These are phyloP conservation scores for Naso thynnoides DNA, from an alignment of 2,797 vertebrate genomes.

Conservation along the genomic window DNA sequence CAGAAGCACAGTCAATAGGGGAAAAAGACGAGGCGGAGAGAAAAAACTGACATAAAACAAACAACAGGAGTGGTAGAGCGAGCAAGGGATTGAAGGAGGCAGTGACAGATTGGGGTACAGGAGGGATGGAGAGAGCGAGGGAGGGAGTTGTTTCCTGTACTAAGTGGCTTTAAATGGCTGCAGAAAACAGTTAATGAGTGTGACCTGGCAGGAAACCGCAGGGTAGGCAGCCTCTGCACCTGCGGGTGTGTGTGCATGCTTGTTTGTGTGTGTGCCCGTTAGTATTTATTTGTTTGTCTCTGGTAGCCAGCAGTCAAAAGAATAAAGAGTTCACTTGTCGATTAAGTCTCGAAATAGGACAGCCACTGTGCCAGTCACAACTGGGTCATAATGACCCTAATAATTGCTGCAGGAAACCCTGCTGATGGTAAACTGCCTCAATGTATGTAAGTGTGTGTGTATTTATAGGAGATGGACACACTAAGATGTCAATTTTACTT, in stretches of 20 bases:
- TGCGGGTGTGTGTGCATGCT: slow-evolving; percentile 17
- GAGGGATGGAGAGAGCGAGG: slow-evolving; percentile 4
- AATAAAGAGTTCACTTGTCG: slow-evolving; percentile 61
- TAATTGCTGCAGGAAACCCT: slow-evolving; percentile 56
- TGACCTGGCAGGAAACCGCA: slow-evolving; percentile 57
- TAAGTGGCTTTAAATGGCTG: slow-evolving; percentile 68
- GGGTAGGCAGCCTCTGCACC: slow-evolving; percentile 37
- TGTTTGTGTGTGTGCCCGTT: slow-evolving; percentile 1
- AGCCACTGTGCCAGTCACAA: slow-evolving; percentile 43
- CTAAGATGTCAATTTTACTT: slow-evolving; percentile 52
- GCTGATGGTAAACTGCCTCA: slow-evolving; percentile 16
- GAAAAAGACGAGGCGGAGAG: slow-evolving; percentile 4
- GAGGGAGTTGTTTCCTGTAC: slow-evolving; percentile 32
- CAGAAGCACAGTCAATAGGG: slow-evolving; percentile 38
- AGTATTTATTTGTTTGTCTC: slow-evolving; percentile 58
- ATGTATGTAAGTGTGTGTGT: slow-evolving; percentile 3
- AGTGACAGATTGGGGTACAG: slow-evolving; percentile 14
- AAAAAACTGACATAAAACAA: slow-evolving; percentile 44
- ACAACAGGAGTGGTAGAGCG: slow-evolving; percentile 24
- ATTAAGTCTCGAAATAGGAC: slow-evolving; percentile 50
- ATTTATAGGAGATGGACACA: slow-evolving; percentile 31
- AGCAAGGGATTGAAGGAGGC: slow-evolving; percentile 7
- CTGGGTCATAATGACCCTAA: slow-evolving; percentile 50
- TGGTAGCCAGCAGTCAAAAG: slow-evolving; percentile 44
- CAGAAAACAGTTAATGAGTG: slow-evolving; percentile 62